Conservation (phyloP, 2,797 vertebrate species). For the Spinus olivaceus region DNA sequence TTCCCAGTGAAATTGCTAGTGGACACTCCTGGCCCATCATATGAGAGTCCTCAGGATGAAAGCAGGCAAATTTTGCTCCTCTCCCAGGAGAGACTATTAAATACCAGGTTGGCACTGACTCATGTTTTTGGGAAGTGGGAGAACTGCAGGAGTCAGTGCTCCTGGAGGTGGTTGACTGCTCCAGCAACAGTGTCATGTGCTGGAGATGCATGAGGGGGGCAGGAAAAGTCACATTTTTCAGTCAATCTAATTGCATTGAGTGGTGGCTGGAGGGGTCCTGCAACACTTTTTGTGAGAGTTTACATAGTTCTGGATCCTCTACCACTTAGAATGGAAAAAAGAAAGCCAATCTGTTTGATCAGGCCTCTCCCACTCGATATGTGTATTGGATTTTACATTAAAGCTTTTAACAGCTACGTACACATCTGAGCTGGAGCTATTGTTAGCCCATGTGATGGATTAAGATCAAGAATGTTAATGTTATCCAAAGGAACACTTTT, state of each 20-base stretch:
- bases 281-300: conserved; percentile 52
- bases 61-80: background rate
- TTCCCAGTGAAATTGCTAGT: background rate
- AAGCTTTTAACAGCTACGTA: conserved; percentile 82
- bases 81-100: background rate
- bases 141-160: background rate
- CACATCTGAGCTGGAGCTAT: conserved; percentile 78
- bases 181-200: fast-evolving
- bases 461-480: conserved; percentile 86
- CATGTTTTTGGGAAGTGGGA: background rate
- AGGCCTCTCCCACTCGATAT: conserved; percentile 73
- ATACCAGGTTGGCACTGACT: background rate
- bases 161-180: background rate
- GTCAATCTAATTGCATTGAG: background rate
- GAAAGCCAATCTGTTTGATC: conserved; percentile 82
- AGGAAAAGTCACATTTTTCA: background rate
- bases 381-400: conserved; percentile 76
- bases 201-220: background rate
- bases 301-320: conserved; percentile 72
- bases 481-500: conserved; percentile 83
- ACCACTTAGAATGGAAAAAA: conserved; percentile 72
- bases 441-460: conserved; percentile 85
- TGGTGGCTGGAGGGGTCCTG: background rate
- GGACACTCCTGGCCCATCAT: background rate
- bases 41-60: background rate